Evolutionary conservation across 2,888 invertebrate species (phyloP), one percentile per base, ranked within the genome.

Genomic region (Ochlodes sylvanus): DNA sequence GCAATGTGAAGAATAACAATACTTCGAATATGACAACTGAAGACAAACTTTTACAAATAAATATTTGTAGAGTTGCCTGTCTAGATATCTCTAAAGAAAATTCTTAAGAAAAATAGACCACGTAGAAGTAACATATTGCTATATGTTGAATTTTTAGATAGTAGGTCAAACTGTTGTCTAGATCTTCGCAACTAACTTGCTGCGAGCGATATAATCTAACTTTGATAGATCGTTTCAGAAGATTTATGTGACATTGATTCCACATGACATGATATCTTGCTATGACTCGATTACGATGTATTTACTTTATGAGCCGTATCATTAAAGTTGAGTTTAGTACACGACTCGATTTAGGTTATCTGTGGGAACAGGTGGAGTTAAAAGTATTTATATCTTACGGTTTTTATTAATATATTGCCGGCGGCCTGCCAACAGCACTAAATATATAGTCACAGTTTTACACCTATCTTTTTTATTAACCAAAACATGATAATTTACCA

Each of bases 201-300:
- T 38, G 14, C 32, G 52, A 7, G 52, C 50, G 38, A 62, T 41
- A 62, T 62, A 52, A 62, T 38, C 38, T 52, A 62, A 52, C 52
- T 38, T 52, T 52, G 52, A 52, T 38, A 52, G 38, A 62, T 27
- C 21, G 38, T 52, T 52, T 38, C 27, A 21, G n/a, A 62, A 52
- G 38, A 52, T 62, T 62, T 52, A 62, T 27, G 60, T 60, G 60
- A 60, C 60, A 60, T 44, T 44, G 52, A 52, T 52, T 52, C 0
- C 17, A 47, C 15, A 17, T 38, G 38, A 38, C 38, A 38, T 38
- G 38, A 38, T 38, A 38, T 38, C 38, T 38, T 10, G 38, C 38
- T 38, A 38, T 38, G 38, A 38, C 10, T 9, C 12, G 38, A 38
- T 38, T 38, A 38, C 38, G 38, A 12, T 38, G 2, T 38, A 38